Evolutionary conservation across 1,140 invertebrate species (phyloP), one percentile per base, ranked within the genome.

Genomic region (Drosophila simulans): DNA sequence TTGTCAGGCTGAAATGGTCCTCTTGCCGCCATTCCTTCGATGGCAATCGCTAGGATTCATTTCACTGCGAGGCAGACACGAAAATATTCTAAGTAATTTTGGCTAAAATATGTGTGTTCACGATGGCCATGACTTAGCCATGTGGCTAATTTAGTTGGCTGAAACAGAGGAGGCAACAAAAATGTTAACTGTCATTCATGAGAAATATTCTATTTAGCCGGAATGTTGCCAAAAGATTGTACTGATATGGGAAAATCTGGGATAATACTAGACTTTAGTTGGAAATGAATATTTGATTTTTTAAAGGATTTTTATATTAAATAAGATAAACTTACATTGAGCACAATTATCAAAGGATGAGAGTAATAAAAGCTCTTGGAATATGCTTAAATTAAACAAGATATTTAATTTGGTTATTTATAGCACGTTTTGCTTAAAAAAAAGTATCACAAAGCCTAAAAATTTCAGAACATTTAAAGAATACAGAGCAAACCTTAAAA

Each of bases 71-170:
- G 59, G 45, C 70, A 75, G 72, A 55, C 72, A 65, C 59, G 71
- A 75, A 75, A 75, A 75, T 75, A 65, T 75, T 75, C 40, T 12
- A 75, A 65, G 59, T 75, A 57, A 75, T 75, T 75, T 75, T 40
- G 46, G 51, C 53, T 75, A 75, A 75, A 75, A 75, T 75, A 75
- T 75, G 72, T 75, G 74, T 75, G 72, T 46, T 55, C 64, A 64
- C 45, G 59, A 66, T 64, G 64, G 45, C 72, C 37, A 70, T 45
- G 66, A 43, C 60, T 53, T 45, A 46, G 59, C 59, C 52, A 74
- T 74, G 45, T 52, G 59, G 69, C 72, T 75, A 75, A 75, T 75
- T 75, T 75, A 75, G 72, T 75, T 56, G 59, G 59, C 11, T 43
- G 10, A 8, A 66, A 15, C 40, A 13, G 8, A 17, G 35, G 20